Conservation (phyloP, 2,113 vertebrate genomes). For the Otolemur garnettii region DNA sequence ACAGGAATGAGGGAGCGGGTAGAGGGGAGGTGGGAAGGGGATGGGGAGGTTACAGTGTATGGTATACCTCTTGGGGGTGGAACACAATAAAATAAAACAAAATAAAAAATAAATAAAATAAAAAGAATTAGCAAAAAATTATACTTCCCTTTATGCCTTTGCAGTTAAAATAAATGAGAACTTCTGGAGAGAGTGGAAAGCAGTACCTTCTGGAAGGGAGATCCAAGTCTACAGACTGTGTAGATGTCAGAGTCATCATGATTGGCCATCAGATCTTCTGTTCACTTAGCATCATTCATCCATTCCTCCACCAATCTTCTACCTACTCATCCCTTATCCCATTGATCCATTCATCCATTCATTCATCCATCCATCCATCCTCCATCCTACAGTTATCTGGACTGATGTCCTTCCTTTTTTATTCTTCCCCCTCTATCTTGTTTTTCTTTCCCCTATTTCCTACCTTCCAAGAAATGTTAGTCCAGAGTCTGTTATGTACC, state of each 20-base stretch:
- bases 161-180: neutral
- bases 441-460: neutral
- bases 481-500: neutral
- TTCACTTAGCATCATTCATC: neutral
- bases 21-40: too few relatives aligned
- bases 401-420: neutral
- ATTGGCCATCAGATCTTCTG: neutral
- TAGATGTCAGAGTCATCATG: neutral
- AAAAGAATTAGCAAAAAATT: neutral
- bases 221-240: neutral
- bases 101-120: too few relatives aligned
- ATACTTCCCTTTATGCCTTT: neutral
- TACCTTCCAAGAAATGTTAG: constrained; percentile 16
- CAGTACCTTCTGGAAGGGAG: constrained; percentile 12
- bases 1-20: too few relatives aligned
- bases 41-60: too few relatives aligned
- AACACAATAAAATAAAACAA: too few relatives aligned
- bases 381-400: neutral
- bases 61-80: too few relatives aligned
- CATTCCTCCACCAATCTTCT: neutral
- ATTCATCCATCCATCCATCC: neutral
- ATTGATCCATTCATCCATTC: neutral
- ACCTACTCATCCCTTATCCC: neutral
- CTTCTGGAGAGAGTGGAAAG: neutral
- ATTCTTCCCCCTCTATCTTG: neutral